Evolutionary conservation across 2,888 invertebrate genomes (phyloP).

Genomic region (Glomeris marginata): DNA sequence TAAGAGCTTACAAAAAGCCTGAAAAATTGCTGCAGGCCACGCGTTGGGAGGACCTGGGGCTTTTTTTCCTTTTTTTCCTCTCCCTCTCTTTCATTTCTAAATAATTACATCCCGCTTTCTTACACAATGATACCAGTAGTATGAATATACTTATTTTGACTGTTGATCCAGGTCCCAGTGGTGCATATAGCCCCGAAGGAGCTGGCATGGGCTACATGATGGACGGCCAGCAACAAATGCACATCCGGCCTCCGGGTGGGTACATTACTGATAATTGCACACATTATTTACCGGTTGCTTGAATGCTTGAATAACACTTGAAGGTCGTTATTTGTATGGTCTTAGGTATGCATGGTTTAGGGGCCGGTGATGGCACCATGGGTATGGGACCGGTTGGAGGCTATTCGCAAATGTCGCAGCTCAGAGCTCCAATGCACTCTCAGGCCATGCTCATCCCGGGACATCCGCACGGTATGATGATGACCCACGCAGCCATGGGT

Average conservation of each 20-base stretch:
- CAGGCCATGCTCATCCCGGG: conserved; percentile 36
- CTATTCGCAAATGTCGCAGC: conserved; percentile 33
- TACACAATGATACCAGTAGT: background rate
- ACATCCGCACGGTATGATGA: conserved; percentile 36
- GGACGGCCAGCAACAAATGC: conserved; percentile 80
- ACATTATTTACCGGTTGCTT: background rate
- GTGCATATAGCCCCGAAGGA: conserved; percentile 90
- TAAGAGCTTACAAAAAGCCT: too few species aligned
- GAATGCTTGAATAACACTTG: background rate
- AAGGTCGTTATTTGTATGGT: background rate
- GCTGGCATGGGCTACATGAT: conserved; percentile 93
- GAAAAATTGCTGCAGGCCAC: too few species aligned
- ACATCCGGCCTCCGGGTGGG: conserved; percentile 69
- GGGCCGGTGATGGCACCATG: conserved; percentile 19
- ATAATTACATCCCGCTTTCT: background rate
- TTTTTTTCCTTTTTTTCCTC: too few species aligned
- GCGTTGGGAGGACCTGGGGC: too few species aligned
- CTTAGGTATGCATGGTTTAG: conserved; percentile 20
- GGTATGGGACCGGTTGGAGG: conserved; percentile 23
- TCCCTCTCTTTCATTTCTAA: background rate
- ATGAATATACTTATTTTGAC: conserved; percentile 9
- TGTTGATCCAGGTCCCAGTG: conserved; percentile 76
- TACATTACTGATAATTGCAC: conserved; percentile 11
- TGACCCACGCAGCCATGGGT: conserved; percentile 31
- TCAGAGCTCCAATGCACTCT: conserved; percentile 33